Evolutionary conservation across 1,140 invertebrate species (phyloP).

Genomic region (Papilio glaucus): DNA sequence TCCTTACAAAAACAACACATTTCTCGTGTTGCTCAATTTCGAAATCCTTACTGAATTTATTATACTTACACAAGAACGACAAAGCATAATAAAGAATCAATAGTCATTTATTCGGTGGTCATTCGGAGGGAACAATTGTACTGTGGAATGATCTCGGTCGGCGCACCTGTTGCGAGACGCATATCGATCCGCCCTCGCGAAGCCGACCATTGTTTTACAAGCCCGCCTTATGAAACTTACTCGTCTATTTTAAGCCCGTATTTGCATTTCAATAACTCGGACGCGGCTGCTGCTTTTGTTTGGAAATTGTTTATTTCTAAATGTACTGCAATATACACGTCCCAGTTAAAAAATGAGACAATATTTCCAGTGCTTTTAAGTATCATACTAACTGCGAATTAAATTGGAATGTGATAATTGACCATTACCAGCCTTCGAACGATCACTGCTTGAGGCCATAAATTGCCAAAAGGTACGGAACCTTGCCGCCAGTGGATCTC

Average conservation of each 20-base stretch:
- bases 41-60: too few relatives aligned
- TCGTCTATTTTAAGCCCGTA: constrained; percentile 34
- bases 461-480: too few relatives aligned
- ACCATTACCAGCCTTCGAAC: too few relatives aligned
- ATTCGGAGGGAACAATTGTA: constrained; percentile 6
- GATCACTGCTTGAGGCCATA: too few relatives aligned
- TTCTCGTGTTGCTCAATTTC: too few relatives aligned
- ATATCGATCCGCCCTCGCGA: constrained; percentile 34
- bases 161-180: constrained; percentile 31
- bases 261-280: constrained; percentile 32
- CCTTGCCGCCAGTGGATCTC: too few relatives aligned
- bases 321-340: constrained; percentile 9
- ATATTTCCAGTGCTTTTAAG: not conserved
- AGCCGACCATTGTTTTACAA: constrained; percentile 32
- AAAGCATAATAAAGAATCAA: constrained; percentile 9
- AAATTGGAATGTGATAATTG: too few relatives aligned
- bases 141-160: constrained; percentile 23
- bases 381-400: not conserved
- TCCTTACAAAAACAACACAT: too few relatives aligned
- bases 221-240: constrained; percentile 35
- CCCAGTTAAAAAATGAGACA: not conserved
- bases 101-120: not conserved
- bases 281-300: constrained; percentile 9
- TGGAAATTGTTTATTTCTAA: constrained; percentile 22
- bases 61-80: too few relatives aligned